These are phyloP conservation scores for Hesperophylax magnus DNA, from an alignment of 1,140 invertebrate species.

Conservation along the genomic window DNA sequence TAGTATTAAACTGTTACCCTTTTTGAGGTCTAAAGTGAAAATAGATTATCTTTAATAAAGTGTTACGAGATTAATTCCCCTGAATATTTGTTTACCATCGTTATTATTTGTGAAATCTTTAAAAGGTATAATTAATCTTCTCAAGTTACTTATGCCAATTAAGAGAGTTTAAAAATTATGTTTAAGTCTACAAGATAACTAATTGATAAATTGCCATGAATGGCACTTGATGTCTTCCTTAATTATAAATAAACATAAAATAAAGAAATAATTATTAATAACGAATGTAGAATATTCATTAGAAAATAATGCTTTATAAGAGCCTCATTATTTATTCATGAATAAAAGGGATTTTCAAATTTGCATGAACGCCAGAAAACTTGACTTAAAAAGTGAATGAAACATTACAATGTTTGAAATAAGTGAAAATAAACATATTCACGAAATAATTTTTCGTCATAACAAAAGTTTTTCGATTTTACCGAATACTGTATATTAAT, in stretches of 20 bases:
- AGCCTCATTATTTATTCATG: slow-evolving; percentile 17
- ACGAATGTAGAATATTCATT: slow-evolving; percentile 32
- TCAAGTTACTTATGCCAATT: slow-evolving; percentile 53
- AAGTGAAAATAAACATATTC: no score
- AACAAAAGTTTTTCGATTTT: no score
- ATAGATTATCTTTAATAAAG: no score
- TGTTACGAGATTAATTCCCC: background rate
- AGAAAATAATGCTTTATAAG: slow-evolving; percentile 30
- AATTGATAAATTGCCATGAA: slow-evolving; percentile 49
- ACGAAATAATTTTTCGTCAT: no score
- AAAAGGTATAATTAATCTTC: slow-evolving; percentile 17
- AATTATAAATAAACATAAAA: slow-evolving; percentile 34
- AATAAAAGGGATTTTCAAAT: slow-evolving; percentile 9
- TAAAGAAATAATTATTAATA: slow-evolving; percentile 2
- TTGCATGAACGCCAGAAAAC: background rate
- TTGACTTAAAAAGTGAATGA: no score
- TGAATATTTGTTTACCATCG: background rate
- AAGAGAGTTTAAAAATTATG: slow-evolving; percentile 28
- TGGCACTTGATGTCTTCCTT: slow-evolving; percentile 59
- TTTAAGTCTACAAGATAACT: slow-evolving; percentile 39
- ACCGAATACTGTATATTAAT: no score
- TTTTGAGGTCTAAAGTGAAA: no score
- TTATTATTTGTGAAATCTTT: background rate
- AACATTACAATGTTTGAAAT: no score
- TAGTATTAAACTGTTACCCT: no score